Conservation (phyloP, 2,888 invertebrate species). For the Hipparchia semele region DNA sequence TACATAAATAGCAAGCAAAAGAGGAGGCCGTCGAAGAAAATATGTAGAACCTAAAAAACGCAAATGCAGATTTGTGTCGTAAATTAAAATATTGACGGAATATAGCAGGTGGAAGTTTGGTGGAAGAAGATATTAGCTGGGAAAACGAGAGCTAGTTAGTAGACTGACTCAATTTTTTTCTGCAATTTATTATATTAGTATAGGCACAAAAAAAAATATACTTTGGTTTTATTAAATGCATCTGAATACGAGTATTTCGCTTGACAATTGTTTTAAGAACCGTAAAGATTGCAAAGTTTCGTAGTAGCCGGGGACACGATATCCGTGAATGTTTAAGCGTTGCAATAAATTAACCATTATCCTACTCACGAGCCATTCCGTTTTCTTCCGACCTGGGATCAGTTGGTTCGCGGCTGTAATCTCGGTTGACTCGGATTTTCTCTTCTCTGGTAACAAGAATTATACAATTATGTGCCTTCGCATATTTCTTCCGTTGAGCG, state of each 20-base stretch:
- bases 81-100: no score
- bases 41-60: no score
- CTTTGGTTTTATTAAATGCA: no score
- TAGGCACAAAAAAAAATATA: not conserved
- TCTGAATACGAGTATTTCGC: not conserved
- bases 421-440: conserved; percentile 74
- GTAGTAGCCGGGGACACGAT: conserved; percentile 19
- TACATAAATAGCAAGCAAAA: no score
- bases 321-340: conserved; percentile 77
- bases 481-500: conserved; percentile 35
- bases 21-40: no score
- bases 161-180: not conserved
- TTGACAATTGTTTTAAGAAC: not conserved
- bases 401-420: conserved; percentile 81
- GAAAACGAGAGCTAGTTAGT: no score
- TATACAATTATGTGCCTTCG: conserved; percentile 67
- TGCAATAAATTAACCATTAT: conserved; percentile 82
- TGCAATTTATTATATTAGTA: no score
- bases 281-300: not conserved
- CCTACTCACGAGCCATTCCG: conserved; percentile 80
- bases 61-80: no score
- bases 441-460: conserved; percentile 68
- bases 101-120: no score
- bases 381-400: conserved; percentile 78
- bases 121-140: no score